A percentile compares a stretch with the other conserved stretches of the same genome.
Evolutionary conservation across 1,140 invertebrate genomes (phyloP).

Genomic region (Aporrectodea caliginosa): DNA sequence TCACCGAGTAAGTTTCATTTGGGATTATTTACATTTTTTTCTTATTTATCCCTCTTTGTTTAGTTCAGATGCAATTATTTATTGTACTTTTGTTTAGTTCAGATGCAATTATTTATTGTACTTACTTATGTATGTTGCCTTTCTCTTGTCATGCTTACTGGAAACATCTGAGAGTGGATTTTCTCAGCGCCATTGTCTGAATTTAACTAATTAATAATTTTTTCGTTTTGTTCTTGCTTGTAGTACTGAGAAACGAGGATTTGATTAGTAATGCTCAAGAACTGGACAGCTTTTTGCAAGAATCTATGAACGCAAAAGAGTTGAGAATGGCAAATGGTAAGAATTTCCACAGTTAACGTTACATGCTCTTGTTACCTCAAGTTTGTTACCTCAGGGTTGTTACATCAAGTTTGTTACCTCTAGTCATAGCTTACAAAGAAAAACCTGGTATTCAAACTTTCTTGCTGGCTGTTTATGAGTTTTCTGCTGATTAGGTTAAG

Average conservation of each 20-base stretch:
- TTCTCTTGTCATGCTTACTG: background rate
- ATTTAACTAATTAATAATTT: background rate
- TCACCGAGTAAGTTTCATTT: background rate
- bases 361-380: no score
- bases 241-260: background rate
- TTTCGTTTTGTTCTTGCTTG: background rate
- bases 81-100: background rate
- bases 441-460: background rate
- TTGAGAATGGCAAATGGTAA: background rate
- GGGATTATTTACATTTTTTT: background rate
- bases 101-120: background rate
- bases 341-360: background rate
- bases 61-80: background rate
- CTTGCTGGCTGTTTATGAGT: background rate
- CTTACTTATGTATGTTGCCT: background rate
- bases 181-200: background rate
- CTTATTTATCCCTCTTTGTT: background rate
- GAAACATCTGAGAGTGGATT: background rate
- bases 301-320: background rate
- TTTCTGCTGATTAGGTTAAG: no score
- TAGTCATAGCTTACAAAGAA: background rate
- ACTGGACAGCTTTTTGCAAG: background rate
- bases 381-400: background rate
- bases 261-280: background rate
- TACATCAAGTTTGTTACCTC: background rate